phyloP scores from a whole-genome alignment of 2,888 invertebrate species.

The Rhamnusium bicolor region DNA sequence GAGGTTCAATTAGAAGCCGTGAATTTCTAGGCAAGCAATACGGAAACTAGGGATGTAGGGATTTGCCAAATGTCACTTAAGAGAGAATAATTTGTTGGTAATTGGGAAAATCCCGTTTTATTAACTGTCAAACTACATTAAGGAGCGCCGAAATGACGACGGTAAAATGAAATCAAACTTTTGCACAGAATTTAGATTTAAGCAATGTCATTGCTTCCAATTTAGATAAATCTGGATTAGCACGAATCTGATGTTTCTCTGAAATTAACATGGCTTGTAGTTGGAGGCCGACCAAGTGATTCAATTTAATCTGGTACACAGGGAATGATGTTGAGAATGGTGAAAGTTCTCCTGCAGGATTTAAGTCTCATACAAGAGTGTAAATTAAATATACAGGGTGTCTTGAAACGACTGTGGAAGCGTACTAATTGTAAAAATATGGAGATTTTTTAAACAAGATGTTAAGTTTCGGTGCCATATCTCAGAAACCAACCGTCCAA shows the following conservation, averaged over 20 bases:
- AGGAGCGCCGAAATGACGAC: slow-evolving; percentile 15
- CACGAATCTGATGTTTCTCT: slow-evolving; percentile 10
- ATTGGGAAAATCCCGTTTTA: slow-evolving; percentile 33
- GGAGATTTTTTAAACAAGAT: too few species aligned
- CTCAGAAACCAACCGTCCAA: too few species aligned
- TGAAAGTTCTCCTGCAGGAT: background rate
- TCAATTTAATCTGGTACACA: background rate
- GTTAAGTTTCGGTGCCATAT: too few species aligned
- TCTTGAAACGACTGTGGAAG: too few species aligned
- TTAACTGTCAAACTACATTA: slow-evolving; percentile 29
- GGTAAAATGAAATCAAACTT: slow-evolving; percentile 23
- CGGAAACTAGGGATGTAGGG: background rate
- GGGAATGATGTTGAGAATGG: background rate
- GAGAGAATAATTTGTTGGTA: slow-evolving; percentile 31
- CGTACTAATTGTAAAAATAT: too few species aligned
- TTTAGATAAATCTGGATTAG: slow-evolving; percentile 23
- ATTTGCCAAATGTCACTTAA: slow-evolving; percentile 16
- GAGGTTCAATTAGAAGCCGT: background rate
- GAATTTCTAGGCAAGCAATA: background rate
- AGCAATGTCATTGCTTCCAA: slow-evolving; percentile 14
- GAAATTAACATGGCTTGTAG: slow-evolving; percentile 16
- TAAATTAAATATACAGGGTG: background rate
- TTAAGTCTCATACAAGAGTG: background rate
- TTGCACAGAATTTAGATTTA: slow-evolving; percentile 22
- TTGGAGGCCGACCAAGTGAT: slow-evolving; percentile 8